Evolutionary conservation across 2,113 vertebrate species (phyloP), one percentile per base, ranked within the genome.

Genomic region (Saccopteryx bilineata): DNA sequence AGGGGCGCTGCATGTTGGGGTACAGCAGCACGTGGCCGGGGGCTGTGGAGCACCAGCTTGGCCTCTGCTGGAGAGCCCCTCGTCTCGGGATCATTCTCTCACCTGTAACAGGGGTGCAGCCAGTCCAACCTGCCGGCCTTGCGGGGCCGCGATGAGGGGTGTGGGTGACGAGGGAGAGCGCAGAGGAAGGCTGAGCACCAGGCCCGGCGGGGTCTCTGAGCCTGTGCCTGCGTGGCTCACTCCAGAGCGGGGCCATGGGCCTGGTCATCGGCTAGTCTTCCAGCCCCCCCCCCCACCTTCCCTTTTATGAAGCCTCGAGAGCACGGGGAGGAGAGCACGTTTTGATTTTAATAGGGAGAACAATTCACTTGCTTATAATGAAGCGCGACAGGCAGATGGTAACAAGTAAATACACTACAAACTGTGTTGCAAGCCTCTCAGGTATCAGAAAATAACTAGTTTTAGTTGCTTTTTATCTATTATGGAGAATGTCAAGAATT

Each of bases 361-460:
- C 97, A 97, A 96, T 95, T 96, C 76, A 89, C 93, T 1, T 82
- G 89, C 91, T 97, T 88, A 91, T 96, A 97, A 98, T 97, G 94
- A 96, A 97, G 97, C 79, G 92, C 65, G 96, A 98, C 97, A 97
- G 90, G 97, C 96, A 96, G 96, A 98, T 97, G 93, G 48, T 96
- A 97, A 92, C 94, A 92, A 97, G 96, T 97, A 97, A 97, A 98
- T 97, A 95, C 95, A 97, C 96, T 96, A 92, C 95, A 96, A 94
- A 96, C 96, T 81, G 65, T 15, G 33, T 97, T 94, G 96, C 61
- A 79, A 94, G 83, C 96, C 97, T 98, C 97, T 97, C 87, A 98
- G 97, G 97, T 98, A 97, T 97, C 96, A 92, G 95, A 96, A 98
- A 96, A 97, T 97, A 97, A 97, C 97, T 97, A 96, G 96, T 97